Evolutionary conservation across 2,888 invertebrate species (phyloP), one percentile per base, ranked within the genome.

Genomic region (Deroplatys truncata): DNA sequence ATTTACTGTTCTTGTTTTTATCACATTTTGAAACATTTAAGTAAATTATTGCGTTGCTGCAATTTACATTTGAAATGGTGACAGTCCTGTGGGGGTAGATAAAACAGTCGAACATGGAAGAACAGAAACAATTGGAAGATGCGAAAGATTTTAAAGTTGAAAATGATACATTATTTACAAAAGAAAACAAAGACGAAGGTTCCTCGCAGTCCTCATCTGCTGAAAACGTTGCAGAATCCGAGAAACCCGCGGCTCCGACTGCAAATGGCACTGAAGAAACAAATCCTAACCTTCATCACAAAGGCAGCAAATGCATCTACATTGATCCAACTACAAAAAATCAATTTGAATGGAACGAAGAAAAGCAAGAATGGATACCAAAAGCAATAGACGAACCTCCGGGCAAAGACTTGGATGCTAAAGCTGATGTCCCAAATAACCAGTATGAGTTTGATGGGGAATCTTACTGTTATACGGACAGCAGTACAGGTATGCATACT

Each of bases 251-350:
- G 0, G 82, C 8, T 82, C 29, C n/a, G 20, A 10, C 86, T 9
- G 28, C 1, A 16, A 29, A 86, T 16, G 29, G 28, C 16, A 72
- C 28, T 72, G 72, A 86, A 31, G 20, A 25, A n/a, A 72, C 29
- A 31, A 87, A 72, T 28, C 31, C 87, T 82, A 89, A 96, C 93
- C 94, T 97, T 31, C 95, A 95, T 49, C 97, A 97, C 92, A 96
- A 96, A 92, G 96, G 95, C 72, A 96, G 96, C 90, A 93, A 94
- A 90, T 97, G 97, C 35, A 94, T 97, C 91, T 97, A 97, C 91
- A 97, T 96, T 29, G 97, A 97, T 93, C 97, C 97, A 43, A 93
- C 93, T 89, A 95, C 95, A 28, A 95, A 96, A 84, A 95, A 95
- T 91, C 95, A 96, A 92, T 97, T 96, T 92, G 94, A 94, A 91